Evolutionary conservation across 2,888 invertebrate genomes (phyloP).

Genomic region (Glyphotaelius pellucidus): DNA sequence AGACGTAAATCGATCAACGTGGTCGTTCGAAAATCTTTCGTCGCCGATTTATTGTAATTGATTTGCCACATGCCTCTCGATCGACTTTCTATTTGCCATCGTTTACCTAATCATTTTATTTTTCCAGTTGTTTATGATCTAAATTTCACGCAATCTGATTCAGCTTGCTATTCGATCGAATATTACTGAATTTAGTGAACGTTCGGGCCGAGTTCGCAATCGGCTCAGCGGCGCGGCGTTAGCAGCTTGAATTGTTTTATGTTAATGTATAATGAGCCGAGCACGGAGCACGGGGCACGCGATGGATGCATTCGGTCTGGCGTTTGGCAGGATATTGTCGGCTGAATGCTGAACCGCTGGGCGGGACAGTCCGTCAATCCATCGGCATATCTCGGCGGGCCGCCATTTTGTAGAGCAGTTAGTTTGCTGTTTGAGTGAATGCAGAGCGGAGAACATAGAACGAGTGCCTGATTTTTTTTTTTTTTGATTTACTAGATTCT

Average conservation of each 20-base stretch:
- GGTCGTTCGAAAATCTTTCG: neutral
- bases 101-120: neutral
- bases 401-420: constrained; percentile 55
- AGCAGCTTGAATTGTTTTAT: constrained; percentile 35
- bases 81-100: constrained; percentile 28
- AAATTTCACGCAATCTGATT: constrained; percentile 25
- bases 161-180: neutral
- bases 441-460: constrained; percentile 17
- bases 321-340: constrained; percentile 15
- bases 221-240: neutral
- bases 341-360: constrained; percentile 3
- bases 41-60: neutral
- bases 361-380: constrained; percentile 63
- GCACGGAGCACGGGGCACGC: constrained; percentile 2
- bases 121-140: constrained; percentile 25
- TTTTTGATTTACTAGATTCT: too few species aligned
- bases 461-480: constrained; percentile 38
- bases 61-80: neutral
- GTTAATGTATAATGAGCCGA: constrained; percentile 40
- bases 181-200: constrained; percentile 3
- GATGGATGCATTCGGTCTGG: constrained; percentile 27
- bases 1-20: neutral
- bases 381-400: constrained; percentile 62
- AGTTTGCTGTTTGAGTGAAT: neutral
- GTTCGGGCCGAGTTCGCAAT: constrained; percentile 10